phyloP scores from a whole-genome alignment of 2,888 invertebrate species.

The Mellilla xanthometata region DNA sequence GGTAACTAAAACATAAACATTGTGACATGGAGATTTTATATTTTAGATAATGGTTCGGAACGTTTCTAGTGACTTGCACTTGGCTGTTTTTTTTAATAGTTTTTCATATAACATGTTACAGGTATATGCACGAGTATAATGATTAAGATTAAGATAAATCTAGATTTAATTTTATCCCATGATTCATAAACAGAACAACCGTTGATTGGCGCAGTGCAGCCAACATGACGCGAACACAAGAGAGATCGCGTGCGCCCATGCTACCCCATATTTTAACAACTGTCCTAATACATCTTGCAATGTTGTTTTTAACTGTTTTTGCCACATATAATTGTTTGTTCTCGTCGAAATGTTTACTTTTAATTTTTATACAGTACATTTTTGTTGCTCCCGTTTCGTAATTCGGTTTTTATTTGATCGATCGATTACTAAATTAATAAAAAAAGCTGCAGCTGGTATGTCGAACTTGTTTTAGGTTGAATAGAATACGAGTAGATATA shows the following conservation, averaged over 20 bases:
- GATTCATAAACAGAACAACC: conserved; percentile 28
- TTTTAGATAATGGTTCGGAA: no score
- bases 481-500: not conserved
- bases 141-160: no score
- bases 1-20: no score
- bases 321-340: conserved; percentile 74
- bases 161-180: no score
- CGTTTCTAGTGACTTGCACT: no score
- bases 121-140: no score
- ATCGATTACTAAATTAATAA: conserved; percentile 30
- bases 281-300: conserved; percentile 83
- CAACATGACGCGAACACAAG: conserved; percentile 24
- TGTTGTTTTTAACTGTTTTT: conserved; percentile 81
- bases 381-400: conserved; percentile 42
- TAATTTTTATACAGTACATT: conserved; percentile 67
- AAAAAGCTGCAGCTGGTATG: conserved; percentile 13
- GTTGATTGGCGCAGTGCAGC: conserved; percentile 20
- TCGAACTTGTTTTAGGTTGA: conserved; percentile 2
- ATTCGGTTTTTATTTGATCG: conserved; percentile 38
- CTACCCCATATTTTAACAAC: conserved; percentile 83
- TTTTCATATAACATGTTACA: no score
- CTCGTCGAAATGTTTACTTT: conserved; percentile 75
- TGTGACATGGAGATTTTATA: no score
- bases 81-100: no score
- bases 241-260: conserved; percentile 70